Evolutionary conservation across 2,113 vertebrate species (phyloP), one percentile per base, ranked within the genome.

Genomic region (Scomber scombrus): DNA sequence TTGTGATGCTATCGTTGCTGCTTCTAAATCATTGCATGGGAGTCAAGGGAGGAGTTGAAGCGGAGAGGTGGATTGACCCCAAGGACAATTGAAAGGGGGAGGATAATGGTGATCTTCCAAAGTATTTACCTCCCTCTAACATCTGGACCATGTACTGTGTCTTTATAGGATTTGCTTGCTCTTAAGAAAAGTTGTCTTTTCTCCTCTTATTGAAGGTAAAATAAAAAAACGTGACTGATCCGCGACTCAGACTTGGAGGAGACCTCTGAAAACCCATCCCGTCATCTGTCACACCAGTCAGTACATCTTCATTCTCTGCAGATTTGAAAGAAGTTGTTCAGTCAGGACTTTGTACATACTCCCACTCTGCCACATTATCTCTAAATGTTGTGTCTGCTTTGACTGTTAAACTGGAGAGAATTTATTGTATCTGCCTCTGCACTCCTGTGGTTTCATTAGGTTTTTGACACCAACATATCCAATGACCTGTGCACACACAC

Each of bases 21-120:
- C 70, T 40, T 82, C 23, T 90, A 85, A 90, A 87, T 88, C 82
- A 84, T 62, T 23, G 56, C 47, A 71, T 43, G 78, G 73, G 82
- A 86, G 80, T 75, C 1, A 10, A 52, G 46, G 71, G 82, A 78
- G 85, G 63, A 73, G 62, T 5, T 66, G 60, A 52, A 78, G 58
- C 61, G n/a, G 16, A 69, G 63, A 70, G 16, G 73, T 18, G 47
- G 31, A 73, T 63, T 31, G 75, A 77, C 66, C 62, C 40, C 13
- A 77, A 73, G 60, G 71, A 78, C 75, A 80, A 75, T 82, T 69
- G 73, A 87, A 84, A 60, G 34, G 69, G 62, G 1, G 61, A 71
- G 73, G 68, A 71, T 71, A 12, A 52, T 40, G 78, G 29, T 75
- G 26, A 76, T 69, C 58, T 70, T 40, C 34, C 34, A 40, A 63